Evolutionary conservation across 2,797 vertebrate species (phyloP).

Genomic region (Macroramphosus scolopax): DNA sequence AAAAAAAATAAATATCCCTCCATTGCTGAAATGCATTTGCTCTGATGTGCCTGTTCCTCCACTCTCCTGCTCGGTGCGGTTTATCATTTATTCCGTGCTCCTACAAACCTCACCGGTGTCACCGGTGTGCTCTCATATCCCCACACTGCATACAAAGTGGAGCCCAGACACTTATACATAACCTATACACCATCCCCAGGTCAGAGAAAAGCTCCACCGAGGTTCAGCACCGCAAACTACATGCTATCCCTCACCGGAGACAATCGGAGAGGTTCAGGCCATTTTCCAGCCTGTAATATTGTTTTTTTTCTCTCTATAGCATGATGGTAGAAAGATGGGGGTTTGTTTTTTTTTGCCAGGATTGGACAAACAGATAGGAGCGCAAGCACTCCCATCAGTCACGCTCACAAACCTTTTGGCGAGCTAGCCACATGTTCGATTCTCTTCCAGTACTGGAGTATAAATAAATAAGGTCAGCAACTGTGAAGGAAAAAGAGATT

Average conservation of each 20-base stretch:
- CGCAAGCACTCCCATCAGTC: constrained; percentile 37
- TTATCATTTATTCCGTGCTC: constrained; percentile 27
- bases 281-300: constrained; percentile 11
- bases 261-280: constrained; percentile 33
- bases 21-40: constrained; percentile 19
- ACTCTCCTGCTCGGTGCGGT: constrained; percentile 10
- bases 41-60: constrained; percentile 11
- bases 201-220: constrained; percentile 24
- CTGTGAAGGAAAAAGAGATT: constrained; percentile 3
- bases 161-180: constrained; percentile 14
- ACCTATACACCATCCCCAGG: constrained; percentile 12
- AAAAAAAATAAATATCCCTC: constrained; percentile 3
- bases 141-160: constrained; percentile 11
- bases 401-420: constrained; percentile 37
- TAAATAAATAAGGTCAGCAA: constrained; percentile 6
- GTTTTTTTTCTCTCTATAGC: constrained; percentile 26
- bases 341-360: constrained; percentile 19
- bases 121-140: constrained; percentile 20
- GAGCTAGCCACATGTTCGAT: constrained; percentile 22
- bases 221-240: constrained; percentile 14
- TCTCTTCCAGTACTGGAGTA: too few relatives aligned
- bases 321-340: constrained; percentile 10
- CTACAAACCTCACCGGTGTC: constrained; percentile 9
- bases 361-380: background rate
- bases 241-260: constrained; percentile 20